Evolutionary conservation across 1,140 invertebrate species (phyloP), one percentile per base, ranked within the genome.

Genomic region (Conus betulinus): DNA sequence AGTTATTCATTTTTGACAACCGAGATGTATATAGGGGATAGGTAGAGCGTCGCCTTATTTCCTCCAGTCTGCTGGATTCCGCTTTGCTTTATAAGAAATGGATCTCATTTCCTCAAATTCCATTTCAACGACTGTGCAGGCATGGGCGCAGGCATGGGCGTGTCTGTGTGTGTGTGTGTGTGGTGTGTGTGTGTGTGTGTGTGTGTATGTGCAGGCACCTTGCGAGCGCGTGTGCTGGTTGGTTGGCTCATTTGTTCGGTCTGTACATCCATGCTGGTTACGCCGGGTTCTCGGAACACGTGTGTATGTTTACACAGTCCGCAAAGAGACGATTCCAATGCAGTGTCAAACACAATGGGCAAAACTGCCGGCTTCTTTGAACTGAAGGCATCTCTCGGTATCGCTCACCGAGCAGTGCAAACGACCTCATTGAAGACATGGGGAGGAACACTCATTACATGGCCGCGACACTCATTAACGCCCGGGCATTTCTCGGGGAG

Each of bases 121-220:
- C 39, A 39, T 39, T 39, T 39, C 39, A 39, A 39, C 39, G 39
- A 39, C 39, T 7, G 71, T 74, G 71, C 23, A 23, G 8, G 71
- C 23, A 23, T 74, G 71, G 8, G n/a, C 23, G 71, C 1, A 23
- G 13, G 71, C 23, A 6, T 74, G 71, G 13, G 6, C 23, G 71
- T 74, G 3, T 74, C 13, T 74, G 71, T 74, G 71, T 74, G 71
- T 74, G 71, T 74, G 71, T 74, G 71, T 74, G 71, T 74, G 76
- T 78, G 76, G 76, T 78, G 76, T 78, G 76, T 78, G 76, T 78
- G 76, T 78, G 76, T 78, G 76, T 78, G 76, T 78, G 76, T 39
- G 76, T 39, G 76, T 39, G 76, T 8, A 7, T 39, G 39, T 39
- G 39, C 39, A 39, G 39, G 3, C 39, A 39, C 39, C 39, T 39